Percentiles rank a stretch among this genome's conserved stretches.
phyloP scores from a whole-genome alignment of 2,797 vertebrate genomes.

The Tolypeutes matacus region DNA sequence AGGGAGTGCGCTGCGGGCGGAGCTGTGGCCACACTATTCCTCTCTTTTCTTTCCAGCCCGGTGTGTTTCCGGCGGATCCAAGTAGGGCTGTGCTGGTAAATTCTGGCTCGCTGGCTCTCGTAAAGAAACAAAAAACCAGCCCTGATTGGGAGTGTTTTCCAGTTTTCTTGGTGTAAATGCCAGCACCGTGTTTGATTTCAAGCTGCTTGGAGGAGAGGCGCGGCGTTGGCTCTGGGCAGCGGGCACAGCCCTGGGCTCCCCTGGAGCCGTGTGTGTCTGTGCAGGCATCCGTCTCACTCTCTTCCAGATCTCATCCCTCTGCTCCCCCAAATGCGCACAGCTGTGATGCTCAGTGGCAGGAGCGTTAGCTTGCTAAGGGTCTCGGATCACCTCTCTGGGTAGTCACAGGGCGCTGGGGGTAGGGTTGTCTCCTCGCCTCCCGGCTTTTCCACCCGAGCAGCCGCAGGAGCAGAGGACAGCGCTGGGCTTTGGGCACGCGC shows the following conservation, averaged over 20 bases:
- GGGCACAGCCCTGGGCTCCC: accelerated
- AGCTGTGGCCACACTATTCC: neutral
- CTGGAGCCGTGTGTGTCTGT: accelerated
- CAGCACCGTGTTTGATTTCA: neutral
- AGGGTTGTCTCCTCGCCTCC: neutral
- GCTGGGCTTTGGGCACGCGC: neutral
- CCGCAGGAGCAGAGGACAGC: neutral
- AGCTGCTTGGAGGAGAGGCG: neutral
- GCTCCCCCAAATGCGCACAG: neutral
- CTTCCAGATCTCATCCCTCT: neutral
- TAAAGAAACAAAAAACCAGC: neutral
- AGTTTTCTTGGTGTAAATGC: neutral
- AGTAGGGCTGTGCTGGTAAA: neutral
- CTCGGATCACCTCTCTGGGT: neutral
- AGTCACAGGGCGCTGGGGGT: neutral
- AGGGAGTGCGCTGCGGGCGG: neutral
- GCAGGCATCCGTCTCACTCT: neutral
- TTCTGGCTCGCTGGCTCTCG: neutral
- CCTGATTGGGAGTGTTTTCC: neutral
- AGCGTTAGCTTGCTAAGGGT: neutral
- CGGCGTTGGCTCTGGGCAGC: neutral
- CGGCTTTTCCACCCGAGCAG: neutral
- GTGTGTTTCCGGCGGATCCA: neutral
- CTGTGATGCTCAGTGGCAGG: neutral
- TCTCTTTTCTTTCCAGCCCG: neutral